Conservation (phyloP, 2,113 vertebrate genomes). For the Alaudala cheleensis region DNA sequence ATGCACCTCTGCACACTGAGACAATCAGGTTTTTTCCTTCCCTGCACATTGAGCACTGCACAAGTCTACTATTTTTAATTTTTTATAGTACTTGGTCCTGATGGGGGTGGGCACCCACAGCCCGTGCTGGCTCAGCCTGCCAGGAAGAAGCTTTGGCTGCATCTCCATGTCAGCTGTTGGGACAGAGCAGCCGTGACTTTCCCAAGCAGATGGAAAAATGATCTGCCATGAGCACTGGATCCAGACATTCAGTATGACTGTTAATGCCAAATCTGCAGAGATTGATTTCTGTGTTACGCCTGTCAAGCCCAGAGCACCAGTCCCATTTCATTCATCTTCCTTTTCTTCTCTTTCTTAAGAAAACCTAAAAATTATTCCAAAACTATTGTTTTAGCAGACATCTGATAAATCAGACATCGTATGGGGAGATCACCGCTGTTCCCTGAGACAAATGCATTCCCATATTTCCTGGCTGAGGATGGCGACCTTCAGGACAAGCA, state of each 20-base stretch:
- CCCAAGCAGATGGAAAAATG: constrained; percentile 35
- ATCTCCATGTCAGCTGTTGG: not conserved
- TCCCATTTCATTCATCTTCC: not conserved
- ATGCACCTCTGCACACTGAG: not conserved
- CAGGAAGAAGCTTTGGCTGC: not conserved
- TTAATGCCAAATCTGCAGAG: not conserved
- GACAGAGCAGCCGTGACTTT: not conserved
- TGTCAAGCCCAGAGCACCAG: not conserved
- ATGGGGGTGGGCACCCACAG: not conserved
- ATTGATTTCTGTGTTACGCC: not conserved
- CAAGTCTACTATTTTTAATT: not conserved
- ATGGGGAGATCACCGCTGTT: not conserved
- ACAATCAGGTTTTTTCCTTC: not conserved
- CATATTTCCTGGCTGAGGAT: not conserved
- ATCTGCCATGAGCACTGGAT: not conserved
- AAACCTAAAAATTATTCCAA: not conserved
- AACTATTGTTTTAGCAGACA: constrained; percentile 18
- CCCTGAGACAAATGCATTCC: constrained; percentile 13
- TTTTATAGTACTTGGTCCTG: not conserved
- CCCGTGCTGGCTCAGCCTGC: not conserved
- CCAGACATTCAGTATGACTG: not conserved
- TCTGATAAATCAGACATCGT: not conserved
- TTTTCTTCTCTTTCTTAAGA: constrained; percentile 22
- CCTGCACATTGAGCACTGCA: not conserved
- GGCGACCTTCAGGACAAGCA: constrained; percentile 14